Base-by-base conservation (phyloP, 2,113 vertebrate genomes). In the Cyrtonyx montezumae region DNA sequence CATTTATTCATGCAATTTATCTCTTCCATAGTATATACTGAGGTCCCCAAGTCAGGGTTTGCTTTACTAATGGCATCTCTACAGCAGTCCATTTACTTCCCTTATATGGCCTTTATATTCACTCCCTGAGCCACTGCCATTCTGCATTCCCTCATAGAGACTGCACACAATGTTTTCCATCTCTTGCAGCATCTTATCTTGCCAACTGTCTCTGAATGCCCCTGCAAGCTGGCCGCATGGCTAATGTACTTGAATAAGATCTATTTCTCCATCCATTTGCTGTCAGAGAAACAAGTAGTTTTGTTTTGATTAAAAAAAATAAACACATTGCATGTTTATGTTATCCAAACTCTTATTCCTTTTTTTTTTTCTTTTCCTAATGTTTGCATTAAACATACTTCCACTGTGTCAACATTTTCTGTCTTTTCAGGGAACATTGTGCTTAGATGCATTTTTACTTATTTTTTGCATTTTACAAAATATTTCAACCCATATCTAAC, bases 81-180 rank as follows among this genome's bases (percentile, higher is more conserved):
- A 93, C 84, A 85, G 84, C 95, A 91, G 90, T 91, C 84, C 90
- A 65, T 91, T 85, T 83, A 70, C 63, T 94, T 92, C 76, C 91
- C 94, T 96, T 96, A 90, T 92, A 96, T 91, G 87, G 93, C 87
- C 87, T 96, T 90, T 91, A 93, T 40, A 65, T 91, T 91, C 71
- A 59, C 51, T 77, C 84, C 46, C 66, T 83, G 87, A 93, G 89
- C 76, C 90, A 82, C 87, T 95, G 91, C 89, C 79, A 83, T 92
- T 77, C 91, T 70, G 43, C 81, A 43, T 94, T 93, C 89, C 51
- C 76, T 92, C 65, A 53, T 43, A 45, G 76, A 92, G 84, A 91
- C 76, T 61, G n/a, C 48, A 61, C 12, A 1, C 65, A 59, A 61
- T 68, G 87, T 85, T 91, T 61, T 90, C 73, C 30, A 86, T 94